Evolutionary conservation across 2,113 vertebrate genomes (phyloP).

Genomic region (Podilymbus podiceps): DNA sequence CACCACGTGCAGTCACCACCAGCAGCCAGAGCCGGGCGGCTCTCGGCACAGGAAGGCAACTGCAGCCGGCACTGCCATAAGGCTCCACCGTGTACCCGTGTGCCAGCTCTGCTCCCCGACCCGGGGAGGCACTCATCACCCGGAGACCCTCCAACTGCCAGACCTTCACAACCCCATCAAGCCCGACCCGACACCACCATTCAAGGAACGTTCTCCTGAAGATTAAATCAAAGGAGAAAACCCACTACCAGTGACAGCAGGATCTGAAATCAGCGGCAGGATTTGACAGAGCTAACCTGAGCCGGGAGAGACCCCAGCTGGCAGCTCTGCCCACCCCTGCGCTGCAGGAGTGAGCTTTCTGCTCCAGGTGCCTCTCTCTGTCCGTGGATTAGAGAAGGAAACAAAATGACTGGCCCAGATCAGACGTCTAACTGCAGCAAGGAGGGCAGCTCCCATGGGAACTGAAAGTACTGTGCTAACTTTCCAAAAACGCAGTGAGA

Average conservation of each 20-base stretch:
- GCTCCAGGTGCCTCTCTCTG: background rate
- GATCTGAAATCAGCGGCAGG: accelerated
- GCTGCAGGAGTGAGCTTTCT: background rate
- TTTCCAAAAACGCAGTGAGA: background rate
- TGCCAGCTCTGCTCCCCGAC: background rate
- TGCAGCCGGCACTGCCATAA: background rate
- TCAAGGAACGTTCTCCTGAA: background rate
- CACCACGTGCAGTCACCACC: accelerated
- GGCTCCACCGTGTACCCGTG: too few species aligned
- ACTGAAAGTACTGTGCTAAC: background rate
- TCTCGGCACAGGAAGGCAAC: background rate
- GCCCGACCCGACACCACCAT: accelerated
- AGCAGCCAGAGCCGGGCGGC: background rate
- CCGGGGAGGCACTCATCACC: background rate
- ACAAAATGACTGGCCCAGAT: background rate
- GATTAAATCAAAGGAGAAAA: background rate
- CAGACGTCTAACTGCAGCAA: background rate
- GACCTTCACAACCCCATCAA: background rate
- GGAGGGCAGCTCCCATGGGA: background rate
- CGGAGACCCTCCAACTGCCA: background rate
- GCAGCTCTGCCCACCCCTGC: background rate
- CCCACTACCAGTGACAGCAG: background rate
- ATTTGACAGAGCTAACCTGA: background rate
- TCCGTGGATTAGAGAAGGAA: background rate
- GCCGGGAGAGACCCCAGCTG: background rate